A percentile compares a stretch with the other conserved stretches of the same genome.
These are phyloP conservation scores for Lycocerus yunnanus DNA, from an alignment of 2,888 invertebrate genomes.

Conservation along the genomic window DNA sequence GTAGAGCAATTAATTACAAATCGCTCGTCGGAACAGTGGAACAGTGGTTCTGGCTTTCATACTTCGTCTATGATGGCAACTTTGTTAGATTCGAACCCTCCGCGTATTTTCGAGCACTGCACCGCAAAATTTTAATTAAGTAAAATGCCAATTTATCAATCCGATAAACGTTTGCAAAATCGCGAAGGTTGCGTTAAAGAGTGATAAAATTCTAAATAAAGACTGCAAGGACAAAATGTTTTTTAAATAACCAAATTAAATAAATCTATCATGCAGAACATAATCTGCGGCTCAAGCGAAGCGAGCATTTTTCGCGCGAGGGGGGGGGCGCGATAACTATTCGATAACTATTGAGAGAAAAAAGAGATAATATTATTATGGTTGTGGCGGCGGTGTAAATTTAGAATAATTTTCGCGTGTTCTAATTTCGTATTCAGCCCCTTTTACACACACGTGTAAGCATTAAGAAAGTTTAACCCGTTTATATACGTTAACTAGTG, in stretches of 20 bases:
- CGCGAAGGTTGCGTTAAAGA: background rate
- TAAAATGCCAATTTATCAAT: background rate
- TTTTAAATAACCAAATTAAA: background rate
- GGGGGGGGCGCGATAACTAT: too few relatives aligned
- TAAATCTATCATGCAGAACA: background rate
- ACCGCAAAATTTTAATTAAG: background rate
- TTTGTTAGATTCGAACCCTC: too few relatives aligned
- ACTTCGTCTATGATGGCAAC: too few relatives aligned
- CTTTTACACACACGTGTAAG: constrained; percentile 13
- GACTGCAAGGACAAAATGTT: background rate
- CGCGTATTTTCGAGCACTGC: too few relatives aligned
- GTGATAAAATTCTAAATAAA: background rate
- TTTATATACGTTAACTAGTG: constrained; percentile 9
- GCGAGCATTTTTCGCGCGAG: background rate
- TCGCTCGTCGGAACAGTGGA: background rate
- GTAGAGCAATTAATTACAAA: too few relatives aligned
- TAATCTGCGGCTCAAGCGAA: background rate
- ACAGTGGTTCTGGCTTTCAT: too few relatives aligned
- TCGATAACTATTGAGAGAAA: background rate
- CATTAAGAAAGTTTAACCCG: constrained; percentile 17
- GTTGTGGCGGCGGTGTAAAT: background rate
- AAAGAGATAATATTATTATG: background rate
- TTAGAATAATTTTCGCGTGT: background rate
- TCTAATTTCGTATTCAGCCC: constrained; percentile 14
- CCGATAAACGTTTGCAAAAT: background rate